Base-by-base conservation (phyloP, 2,888 invertebrate genomes). In the Blastobasis lacticolella region DNA sequence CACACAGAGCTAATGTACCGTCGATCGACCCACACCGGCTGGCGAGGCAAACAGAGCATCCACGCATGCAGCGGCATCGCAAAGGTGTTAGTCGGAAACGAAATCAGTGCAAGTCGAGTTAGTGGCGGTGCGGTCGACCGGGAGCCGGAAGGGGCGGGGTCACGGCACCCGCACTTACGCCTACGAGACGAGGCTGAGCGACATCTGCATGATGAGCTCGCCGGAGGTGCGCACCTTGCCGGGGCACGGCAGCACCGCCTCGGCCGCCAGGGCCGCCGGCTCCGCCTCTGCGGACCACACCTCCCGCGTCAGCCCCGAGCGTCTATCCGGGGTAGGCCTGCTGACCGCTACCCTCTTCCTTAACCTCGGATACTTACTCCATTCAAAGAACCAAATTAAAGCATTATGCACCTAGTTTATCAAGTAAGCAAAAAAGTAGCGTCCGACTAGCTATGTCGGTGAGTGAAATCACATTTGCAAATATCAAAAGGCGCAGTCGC, bases 241-340 rank as follows among this genome's bases (percentile, higher is more conserved):
- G 54, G 89, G 85, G 56, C 83, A 77, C 46, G 88, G 88, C 63
- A 81, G 69, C 63, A 88, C 85, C 58, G 72, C 71, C 58, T 69
- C 75, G 51, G 81, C 80, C 45, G 73, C 74, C 41, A 73, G 75
- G 54, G 70, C 67, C 55, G 74, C 69, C 49, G 71, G 61, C 59
- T 68, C 60, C 49, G 66, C 58, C 50, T 23, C 23, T 23, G 23
- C 23, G 23, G 23, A 23, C 23, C 23, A 23, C 23, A 23, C 23
- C 23, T 23, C 23, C 23, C 23, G 23, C 23, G 23, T 23, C 23
- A 23, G 23, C 23, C 23, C 2, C 23, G 23, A 23, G 3, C 23
- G 23, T 23, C 23, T 23, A 23, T 23, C 23, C 23, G 23, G 23
- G 23, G 23, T 23, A 23, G 23, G 3, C 23, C 23, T 23, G 23